Percentiles rank a stretch among this genome's conserved stretches.
These are phyloP conservation scores for Rhabdophis nuchalis DNA, from an alignment of 2,797 vertebrate species.

Conservation along the genomic window DNA sequence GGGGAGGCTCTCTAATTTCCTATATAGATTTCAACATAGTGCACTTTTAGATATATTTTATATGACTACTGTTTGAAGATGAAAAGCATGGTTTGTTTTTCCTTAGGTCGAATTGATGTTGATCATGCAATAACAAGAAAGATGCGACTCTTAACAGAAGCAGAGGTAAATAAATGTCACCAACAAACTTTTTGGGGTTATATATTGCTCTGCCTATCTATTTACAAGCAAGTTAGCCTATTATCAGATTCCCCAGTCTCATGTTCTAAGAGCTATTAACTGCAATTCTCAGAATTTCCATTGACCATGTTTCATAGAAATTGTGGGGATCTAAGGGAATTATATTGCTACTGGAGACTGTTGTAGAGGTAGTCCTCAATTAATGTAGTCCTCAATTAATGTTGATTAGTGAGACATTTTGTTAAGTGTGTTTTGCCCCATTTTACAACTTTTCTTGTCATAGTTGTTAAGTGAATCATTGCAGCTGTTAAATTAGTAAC, in stretches of 20 bases:
- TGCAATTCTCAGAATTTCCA: background rate
- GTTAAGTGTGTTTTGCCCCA: background rate
- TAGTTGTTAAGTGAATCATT: background rate
- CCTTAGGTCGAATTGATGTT: conserved; percentile 66
- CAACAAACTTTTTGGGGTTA: background rate
- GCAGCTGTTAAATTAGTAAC: background rate
- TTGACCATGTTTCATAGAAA: background rate
- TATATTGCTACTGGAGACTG: background rate
- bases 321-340: background rate
- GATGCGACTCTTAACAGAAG: conserved; percentile 73
- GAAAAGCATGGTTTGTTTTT: conserved; percentile 39
- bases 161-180: conserved; percentile 68
- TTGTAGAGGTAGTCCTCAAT: background rate
- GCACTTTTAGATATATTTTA: background rate
- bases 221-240: background rate
- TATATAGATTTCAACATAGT: background rate
- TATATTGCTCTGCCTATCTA: background rate
- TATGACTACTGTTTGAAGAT: background rate
- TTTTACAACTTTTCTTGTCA: background rate
- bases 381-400: background rate
- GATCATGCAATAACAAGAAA: conserved; percentile 71
- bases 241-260: background rate
- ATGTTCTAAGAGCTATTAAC: background rate
- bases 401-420: background rate
- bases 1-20: background rate